Evolutionary conservation across 2,113 vertebrate species (phyloP).

Genomic region (Asarcornis scutulata): DNA sequence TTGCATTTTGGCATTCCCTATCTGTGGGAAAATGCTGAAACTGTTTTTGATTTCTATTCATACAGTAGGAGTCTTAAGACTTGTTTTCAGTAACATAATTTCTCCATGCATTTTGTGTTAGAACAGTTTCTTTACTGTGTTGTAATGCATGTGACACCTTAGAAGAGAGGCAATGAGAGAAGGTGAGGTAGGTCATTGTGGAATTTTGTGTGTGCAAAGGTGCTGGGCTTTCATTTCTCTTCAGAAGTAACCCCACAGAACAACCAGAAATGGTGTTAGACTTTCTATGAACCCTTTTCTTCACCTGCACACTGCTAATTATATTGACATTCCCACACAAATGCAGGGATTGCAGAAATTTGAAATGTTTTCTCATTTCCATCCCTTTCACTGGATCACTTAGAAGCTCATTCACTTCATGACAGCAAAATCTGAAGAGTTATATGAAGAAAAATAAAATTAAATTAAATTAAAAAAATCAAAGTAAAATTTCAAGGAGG

Average conservation of each 20-base stretch:
- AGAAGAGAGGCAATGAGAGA: neutral
- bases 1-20: neutral
- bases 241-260: neutral
- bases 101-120: neutral
- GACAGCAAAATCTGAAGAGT: neutral
- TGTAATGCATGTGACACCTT: rapidly evolving
- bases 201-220: neutral
- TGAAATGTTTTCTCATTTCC: neutral
- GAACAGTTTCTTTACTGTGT: neutral
- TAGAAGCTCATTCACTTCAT: neutral
- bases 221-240: neutral
- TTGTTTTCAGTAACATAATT: neutral
- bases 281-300: neutral
- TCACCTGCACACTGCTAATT: neutral
- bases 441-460: rapidly evolving
- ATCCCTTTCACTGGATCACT: neutral
- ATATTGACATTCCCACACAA: neutral
- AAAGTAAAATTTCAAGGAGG: neutral
- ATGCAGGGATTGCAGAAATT: neutral
- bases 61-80: no score
- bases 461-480: neutral
- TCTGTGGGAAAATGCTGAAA: neutral
- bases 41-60: neutral
- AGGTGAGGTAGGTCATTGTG: neutral
- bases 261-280: neutral